A percentile compares a stretch with the other conserved stretches of the same genome.
These are phyloP conservation scores for Passer montanus DNA, from an alignment of 2,113 vertebrate genomes.

Conservation along the genomic window DNA sequence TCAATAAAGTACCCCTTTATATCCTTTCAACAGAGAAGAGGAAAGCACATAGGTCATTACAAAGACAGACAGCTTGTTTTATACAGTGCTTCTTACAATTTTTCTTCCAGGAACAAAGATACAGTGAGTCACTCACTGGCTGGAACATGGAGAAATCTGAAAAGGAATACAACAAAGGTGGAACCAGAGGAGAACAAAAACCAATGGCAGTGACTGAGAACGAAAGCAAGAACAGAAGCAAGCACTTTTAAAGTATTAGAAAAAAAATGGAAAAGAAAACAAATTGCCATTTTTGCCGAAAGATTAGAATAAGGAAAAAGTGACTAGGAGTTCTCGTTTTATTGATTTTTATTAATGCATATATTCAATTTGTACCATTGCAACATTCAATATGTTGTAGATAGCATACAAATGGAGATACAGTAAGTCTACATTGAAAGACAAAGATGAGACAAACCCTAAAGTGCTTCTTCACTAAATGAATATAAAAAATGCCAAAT, in stretches of 20 bases:
- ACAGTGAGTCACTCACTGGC: background rate
- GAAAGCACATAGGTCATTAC: background rate
- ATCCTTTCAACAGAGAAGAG: background rate
- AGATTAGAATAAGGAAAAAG: background rate
- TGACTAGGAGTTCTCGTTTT: background rate
- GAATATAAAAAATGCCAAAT: background rate
- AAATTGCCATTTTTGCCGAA: background rate
- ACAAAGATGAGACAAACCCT: background rate
- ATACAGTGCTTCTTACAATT: background rate
- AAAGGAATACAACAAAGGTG: background rate
- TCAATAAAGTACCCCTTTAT: background rate
- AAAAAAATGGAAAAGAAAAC: background rate
- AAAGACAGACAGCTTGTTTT: background rate
- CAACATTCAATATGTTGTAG: background rate
- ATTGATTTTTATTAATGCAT: background rate
- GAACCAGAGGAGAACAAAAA: background rate
- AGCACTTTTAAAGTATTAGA: background rate
- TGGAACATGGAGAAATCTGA: background rate
- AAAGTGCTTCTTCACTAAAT: background rate
- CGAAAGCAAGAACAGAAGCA: background rate
- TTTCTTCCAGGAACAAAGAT: background rate
- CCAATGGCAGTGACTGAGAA: background rate
- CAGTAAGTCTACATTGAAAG: background rate
- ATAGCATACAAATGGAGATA: background rate
- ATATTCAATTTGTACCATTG: background rate